Conservation (phyloP, 1,140 invertebrate species). For the Microplitis demolitor region DNA sequence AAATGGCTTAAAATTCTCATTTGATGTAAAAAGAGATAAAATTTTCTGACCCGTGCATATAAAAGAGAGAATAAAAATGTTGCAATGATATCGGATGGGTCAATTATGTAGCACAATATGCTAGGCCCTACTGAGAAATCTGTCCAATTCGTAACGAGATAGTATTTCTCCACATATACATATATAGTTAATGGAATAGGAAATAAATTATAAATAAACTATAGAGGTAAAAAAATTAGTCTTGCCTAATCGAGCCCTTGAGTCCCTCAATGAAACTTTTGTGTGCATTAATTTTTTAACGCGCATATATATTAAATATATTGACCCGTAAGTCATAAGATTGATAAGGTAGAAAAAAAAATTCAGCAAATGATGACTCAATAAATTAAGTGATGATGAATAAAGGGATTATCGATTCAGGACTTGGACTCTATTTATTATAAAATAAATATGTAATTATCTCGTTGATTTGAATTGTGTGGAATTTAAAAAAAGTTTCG, state of each 20-base stretch:
- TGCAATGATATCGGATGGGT: constrained; percentile 20
- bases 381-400: background rate
- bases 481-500: background rate
- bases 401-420: constrained; percentile 24
- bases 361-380: too few species aligned
- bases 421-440: constrained; percentile 1
- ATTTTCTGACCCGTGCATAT: background rate
- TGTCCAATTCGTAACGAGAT: constrained; percentile 60
- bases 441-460: background rate
- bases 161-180: constrained; percentile 58
- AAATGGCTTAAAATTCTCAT: too few species aligned
- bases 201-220: constrained; percentile 48
- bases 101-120: constrained; percentile 39
- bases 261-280: background rate
- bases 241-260: constrained; percentile 30
- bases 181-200: constrained; percentile 33
- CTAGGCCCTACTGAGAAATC: constrained; percentile 50
- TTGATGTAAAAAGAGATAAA: too few species aligned
- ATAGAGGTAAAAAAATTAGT: constrained; percentile 53
- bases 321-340: background rate
- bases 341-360: too few species aligned
- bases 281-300: constrained; percentile 43
- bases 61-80: constrained; percentile 15
- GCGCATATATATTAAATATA: constrained; percentile 7
- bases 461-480: background rate